Evolutionary conservation across 2,888 invertebrate species (phyloP).

Genomic region (Idaea biselata): DNA sequence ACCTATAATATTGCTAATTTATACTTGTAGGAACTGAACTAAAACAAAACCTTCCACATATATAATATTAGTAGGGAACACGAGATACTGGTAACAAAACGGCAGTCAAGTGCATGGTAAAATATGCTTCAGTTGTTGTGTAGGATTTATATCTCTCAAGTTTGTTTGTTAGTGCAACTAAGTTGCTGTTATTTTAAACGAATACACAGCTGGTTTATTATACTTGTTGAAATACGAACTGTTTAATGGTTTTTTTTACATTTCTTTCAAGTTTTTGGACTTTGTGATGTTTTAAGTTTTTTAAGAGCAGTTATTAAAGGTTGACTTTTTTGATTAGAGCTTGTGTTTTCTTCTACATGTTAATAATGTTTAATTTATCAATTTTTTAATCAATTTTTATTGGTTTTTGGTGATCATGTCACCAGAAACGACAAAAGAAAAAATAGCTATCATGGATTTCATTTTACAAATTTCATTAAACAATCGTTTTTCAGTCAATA

Average conservation of each 20-base stretch:
- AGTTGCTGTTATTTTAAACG: not conserved
- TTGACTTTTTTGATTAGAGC: too few species aligned
- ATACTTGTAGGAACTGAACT: too few species aligned
- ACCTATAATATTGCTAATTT: too few species aligned
- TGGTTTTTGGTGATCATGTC: not conserved
- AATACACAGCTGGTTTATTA: not conserved
- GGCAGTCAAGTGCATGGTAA: not conserved
- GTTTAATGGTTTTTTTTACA: not conserved
- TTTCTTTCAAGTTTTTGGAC: not conserved
- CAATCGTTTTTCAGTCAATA: not conserved
- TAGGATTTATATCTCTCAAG: not conserved
- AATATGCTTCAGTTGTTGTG: not conserved
- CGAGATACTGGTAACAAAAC: not conserved
- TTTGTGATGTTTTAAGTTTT: too few species aligned
- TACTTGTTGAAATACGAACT: not conserved
- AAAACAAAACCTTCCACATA: too few species aligned
- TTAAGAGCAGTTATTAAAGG: too few species aligned
- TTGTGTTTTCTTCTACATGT: too few species aligned
- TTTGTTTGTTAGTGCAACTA: not conserved
- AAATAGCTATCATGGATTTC: not conserved
- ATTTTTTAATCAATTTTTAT: too few species aligned
- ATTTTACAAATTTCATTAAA: not conserved
- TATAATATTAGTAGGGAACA: not conserved
- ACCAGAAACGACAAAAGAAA: not conserved
- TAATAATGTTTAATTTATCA: too few species aligned